phyloP scores from a whole-genome alignment of 2,888 invertebrate species.

The Lasioglossum calceatum region DNA sequence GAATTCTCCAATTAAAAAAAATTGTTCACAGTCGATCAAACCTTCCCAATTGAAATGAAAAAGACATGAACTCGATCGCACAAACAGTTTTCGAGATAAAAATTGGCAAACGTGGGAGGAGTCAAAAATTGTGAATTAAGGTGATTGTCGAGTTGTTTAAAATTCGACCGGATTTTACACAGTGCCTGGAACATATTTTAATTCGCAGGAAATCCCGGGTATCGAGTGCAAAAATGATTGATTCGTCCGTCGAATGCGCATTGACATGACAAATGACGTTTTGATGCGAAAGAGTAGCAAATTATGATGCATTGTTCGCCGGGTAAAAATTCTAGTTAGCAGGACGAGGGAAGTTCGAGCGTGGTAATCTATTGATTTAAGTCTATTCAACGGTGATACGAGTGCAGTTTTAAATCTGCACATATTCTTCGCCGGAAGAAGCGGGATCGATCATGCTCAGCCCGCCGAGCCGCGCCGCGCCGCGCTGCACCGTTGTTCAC shows the following conservation, averaged over 20 bases:
- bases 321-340: neutral
- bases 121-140: neutral
- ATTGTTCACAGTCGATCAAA: neutral
- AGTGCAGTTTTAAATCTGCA: neutral
- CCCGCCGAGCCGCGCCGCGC: no score
- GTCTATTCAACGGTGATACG: neutral
- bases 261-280: constrained; percentile 13
- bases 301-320: constrained; percentile 11
- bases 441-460: neutral
- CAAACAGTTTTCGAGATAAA: neutral
- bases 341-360: neutral
- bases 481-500: neutral
- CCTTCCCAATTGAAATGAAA: neutral
- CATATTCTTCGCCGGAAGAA: neutral
- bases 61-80: neutral
- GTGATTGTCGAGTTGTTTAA: neutral
- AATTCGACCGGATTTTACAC: neutral
- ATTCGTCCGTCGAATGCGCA: neutral
- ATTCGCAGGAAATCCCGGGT: neutral
- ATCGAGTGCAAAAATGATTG: neutral
- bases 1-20: neutral
- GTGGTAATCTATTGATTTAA: neutral
- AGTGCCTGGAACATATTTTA: neutral
- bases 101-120: neutral
- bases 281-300: neutral